Evolutionary conservation across 2,113 vertebrate species (phyloP).

Genomic region (Aegithalos caudatus): DNA sequence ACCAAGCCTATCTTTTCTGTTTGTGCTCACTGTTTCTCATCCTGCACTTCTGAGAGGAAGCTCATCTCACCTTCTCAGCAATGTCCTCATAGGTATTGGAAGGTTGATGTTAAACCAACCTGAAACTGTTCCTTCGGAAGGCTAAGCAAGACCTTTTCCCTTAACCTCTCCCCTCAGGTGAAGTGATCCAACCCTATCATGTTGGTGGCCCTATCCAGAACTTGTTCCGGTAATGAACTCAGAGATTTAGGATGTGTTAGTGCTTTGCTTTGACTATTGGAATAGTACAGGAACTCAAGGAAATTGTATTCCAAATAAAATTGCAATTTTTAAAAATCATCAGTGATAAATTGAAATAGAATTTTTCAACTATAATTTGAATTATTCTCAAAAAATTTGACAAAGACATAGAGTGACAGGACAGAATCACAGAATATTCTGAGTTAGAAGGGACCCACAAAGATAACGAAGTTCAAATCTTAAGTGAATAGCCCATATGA

Average conservation of each 20-base stretch:
- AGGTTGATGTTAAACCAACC: background rate
- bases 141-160: background rate
- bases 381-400: background rate
- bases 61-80: background rate
- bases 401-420: background rate
- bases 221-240: background rate
- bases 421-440: background rate
- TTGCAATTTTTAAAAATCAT: background rate
- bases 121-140: background rate
- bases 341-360: background rate
- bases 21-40: background rate
- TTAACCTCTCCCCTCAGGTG: background rate
- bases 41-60: background rate
- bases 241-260: background rate
- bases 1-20: background rate
- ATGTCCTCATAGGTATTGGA: accelerated
- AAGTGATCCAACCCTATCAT: background rate
- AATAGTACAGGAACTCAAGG: background rate
- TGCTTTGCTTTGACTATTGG: background rate
- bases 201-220: background rate
- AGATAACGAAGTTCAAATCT: background rate
- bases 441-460: background rate
- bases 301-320: background rate
- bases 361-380: background rate
- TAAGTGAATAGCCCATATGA: background rate